These are phyloP conservation scores for Aspidoscelis tigris DNA, from an alignment of 2,113 vertebrate genomes.

Conservation along the genomic window DNA sequence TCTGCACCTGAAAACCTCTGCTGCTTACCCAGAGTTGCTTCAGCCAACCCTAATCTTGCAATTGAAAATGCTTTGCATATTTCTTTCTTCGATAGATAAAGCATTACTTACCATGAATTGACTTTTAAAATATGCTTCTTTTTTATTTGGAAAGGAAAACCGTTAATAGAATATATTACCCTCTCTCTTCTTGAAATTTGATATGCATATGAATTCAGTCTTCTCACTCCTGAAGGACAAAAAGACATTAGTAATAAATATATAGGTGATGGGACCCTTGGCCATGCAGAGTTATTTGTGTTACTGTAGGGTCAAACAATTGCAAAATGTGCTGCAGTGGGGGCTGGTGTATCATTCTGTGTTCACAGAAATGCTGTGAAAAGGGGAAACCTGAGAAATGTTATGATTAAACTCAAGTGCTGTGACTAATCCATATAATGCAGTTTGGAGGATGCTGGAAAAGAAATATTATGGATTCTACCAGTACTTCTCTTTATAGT, in stretches of 20 bases:
- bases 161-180: constrained; percentile 9
- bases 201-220: constrained; percentile 12
- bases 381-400: neutral
- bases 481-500: constrained; percentile 2
- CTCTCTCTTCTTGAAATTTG: constrained; percentile 29
- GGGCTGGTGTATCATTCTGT: neutral
- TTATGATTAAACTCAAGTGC: constrained; percentile 10
- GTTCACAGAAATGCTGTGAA: constrained; percentile 14
- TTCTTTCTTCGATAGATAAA: constrained; percentile 10
- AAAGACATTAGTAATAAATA: constrained; percentile 26
- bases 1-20: no score
- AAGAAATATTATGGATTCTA: constrained; percentile 20
- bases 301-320: constrained; percentile 1
- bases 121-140: constrained; percentile 18
- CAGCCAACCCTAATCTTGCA: neutral
- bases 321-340: neutral
- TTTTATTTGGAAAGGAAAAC: constrained; percentile 23
- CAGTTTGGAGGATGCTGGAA: constrained; percentile 14
- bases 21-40: no score
- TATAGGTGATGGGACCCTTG: constrained; percentile 19
- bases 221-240: constrained; percentile 14
- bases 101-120: neutral
- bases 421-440: neutral
- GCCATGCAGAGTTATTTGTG: neutral
- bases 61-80: neutral